phyloP scores from a whole-genome alignment of 1,140 invertebrate genomes.

The Tribolium madens region DNA sequence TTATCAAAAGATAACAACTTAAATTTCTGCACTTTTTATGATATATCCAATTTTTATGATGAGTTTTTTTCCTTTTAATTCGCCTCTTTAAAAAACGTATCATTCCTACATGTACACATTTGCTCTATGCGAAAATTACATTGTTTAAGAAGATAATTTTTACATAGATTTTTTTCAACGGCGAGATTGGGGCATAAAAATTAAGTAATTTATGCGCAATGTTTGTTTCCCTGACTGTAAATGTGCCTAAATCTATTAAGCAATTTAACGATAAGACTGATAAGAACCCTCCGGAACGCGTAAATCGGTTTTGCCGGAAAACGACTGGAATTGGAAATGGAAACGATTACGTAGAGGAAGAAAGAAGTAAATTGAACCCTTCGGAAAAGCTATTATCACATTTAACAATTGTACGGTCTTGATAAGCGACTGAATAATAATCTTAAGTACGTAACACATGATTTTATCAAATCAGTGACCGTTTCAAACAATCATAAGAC shows the following conservation, averaged over 20 bases:
- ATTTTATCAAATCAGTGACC: not conserved
- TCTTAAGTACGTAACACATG: not conserved
- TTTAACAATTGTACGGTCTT: slow-evolving; percentile 17
- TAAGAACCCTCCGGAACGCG: slow-evolving; percentile 53
- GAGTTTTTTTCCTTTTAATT: too few relatives aligned
- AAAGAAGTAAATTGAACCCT: slow-evolving; percentile 56
- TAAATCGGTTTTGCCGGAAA: slow-evolving; percentile 61
- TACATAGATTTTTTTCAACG: too few relatives aligned
- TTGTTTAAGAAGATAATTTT: too few relatives aligned
- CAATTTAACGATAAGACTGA: slow-evolving; percentile 51
- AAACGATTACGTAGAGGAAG: slow-evolving; percentile 53
- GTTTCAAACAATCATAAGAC: not conserved
- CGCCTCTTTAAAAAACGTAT: too few relatives aligned
- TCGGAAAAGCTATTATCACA: slow-evolving; percentile 49
- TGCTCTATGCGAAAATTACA: too few relatives aligned
- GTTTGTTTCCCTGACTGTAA: slow-evolving; percentile 33
- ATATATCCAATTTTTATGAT: too few relatives aligned
- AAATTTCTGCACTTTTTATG: too few relatives aligned
- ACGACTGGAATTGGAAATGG: slow-evolving; percentile 59
- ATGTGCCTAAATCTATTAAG: slow-evolving; percentile 43
- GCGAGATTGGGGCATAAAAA: not conserved
- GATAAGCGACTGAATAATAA: slow-evolving; percentile 1
- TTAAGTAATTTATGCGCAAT: slow-evolving; percentile 15
- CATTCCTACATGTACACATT: too few relatives aligned
- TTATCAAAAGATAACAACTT: too few relatives aligned